Evolutionary conservation across 2,888 invertebrate species (phyloP), one percentile per base, ranked within the genome.

Genomic region (Scaptomyza parva): DNA sequence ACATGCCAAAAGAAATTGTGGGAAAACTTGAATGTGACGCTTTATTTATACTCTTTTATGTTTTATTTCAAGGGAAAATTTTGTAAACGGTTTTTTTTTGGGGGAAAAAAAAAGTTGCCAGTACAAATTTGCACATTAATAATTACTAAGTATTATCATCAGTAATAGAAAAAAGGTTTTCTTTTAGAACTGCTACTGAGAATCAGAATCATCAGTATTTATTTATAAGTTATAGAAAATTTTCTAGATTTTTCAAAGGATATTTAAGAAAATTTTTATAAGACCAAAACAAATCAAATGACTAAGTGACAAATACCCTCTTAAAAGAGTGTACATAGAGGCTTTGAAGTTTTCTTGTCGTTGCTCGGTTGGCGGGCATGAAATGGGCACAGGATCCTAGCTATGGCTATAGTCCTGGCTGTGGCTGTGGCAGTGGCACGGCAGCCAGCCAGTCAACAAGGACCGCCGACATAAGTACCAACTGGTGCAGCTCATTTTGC

Each of bases 311-410:
- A 12, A 30, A 12, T 12, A 33, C n/a, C n/a, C 33, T 35, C 8
- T 35, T 14, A 14, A 11, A 3, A 9, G 28, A 30, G 20, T 1
- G 20, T 39, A 39, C 26, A 5, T 18, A 28, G 22, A 40, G n/a
- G 14, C 26, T 54, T 50, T 40, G 18, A 33, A 7, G n/a, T 3
- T 17, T 37, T 37, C 35, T 37, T 17, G 17, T 9, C 17, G 17
- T 37, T 45, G 47, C 35, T 22, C 48, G 43, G 17, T 37, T 37
- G 30, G 54, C 12, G 57, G 51, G 35, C 68, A 59, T 53, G 24
- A 78, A 79, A 58, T 67, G 61, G 53, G 60, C 61, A 14, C 54
- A 18, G 44, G 26, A 40, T 33, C 45, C n/a, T n/a, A n/a, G n/a
- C n/a, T n/a, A n/a, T n/a, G n/a, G n/a, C n/a, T n/a, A n/a, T n/a